These are phyloP conservation scores for Formica selysi DNA, from an alignment of 1,140 invertebrate species.

Conservation along the genomic window DNA sequence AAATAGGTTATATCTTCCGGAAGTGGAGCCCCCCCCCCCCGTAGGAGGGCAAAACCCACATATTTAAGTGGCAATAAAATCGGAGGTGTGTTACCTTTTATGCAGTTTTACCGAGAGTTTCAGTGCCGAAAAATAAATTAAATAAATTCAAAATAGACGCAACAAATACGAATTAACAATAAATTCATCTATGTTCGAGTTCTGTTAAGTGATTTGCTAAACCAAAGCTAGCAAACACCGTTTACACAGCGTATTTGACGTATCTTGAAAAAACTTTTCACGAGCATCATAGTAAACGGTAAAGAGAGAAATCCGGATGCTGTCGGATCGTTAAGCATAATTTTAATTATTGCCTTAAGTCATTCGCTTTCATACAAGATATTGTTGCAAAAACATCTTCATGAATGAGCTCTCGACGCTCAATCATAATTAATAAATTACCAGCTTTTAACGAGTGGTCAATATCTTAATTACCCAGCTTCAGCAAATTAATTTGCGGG, in stretches of 20 bases:
- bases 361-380: background rate
- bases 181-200: background rate
- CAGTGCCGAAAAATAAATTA: background rate
- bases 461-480: constrained; percentile 69
- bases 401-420: background rate
- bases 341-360: constrained; percentile 37
- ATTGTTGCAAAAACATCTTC: constrained; percentile 19
- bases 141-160: background rate
- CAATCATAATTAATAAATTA: constrained; percentile 71
- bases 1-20: no score
- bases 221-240: background rate
- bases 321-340: background rate
- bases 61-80: no score
- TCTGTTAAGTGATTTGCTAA: background rate
- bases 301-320: background rate
- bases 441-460: constrained; percentile 59
- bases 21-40: no score
- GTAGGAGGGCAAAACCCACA: no score
- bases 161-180: background rate
- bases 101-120: background rate
- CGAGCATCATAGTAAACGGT: no score
- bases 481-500: constrained; percentile 49
- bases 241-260: background rate
- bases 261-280: background rate
- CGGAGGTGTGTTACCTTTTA: no score